phyloP scores from a whole-genome alignment of 2,113 vertebrate species.

The Sapajus apella region DNA sequence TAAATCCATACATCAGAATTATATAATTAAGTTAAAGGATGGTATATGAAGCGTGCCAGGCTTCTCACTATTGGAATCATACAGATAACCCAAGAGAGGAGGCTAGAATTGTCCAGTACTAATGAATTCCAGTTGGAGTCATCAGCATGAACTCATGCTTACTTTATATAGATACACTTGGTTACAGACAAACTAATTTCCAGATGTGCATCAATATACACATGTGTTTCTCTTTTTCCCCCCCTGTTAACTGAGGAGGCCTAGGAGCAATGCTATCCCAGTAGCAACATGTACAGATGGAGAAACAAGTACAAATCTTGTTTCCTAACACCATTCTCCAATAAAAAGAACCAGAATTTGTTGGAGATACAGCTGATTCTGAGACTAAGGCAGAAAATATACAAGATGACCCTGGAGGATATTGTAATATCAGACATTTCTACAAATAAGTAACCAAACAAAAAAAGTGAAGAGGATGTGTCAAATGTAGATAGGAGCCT shows the following conservation, averaged over 20 bases:
- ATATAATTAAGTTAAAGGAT: neutral
- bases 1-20: neutral
- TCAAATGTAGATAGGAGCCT: neutral
- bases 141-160: neutral
- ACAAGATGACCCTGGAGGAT: neutral
- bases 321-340: neutral
- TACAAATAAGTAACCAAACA: neutral
- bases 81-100: neutral
- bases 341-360: neutral
- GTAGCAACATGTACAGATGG: neutral
- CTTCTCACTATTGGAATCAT: neutral
- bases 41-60: no score
- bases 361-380: neutral
- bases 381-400: neutral
- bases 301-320: neutral
- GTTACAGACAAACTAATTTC: neutral
- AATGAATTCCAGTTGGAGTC: neutral
- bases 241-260: no score
- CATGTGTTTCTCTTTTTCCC: neutral
- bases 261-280: neutral
- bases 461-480: neutral
- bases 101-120: neutral
- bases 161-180: neutral
- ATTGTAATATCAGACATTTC: neutral
- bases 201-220: neutral